Evolutionary conservation across 2,797 vertebrate genomes (phyloP).

Genomic region (Malacoraja senta): DNA sequence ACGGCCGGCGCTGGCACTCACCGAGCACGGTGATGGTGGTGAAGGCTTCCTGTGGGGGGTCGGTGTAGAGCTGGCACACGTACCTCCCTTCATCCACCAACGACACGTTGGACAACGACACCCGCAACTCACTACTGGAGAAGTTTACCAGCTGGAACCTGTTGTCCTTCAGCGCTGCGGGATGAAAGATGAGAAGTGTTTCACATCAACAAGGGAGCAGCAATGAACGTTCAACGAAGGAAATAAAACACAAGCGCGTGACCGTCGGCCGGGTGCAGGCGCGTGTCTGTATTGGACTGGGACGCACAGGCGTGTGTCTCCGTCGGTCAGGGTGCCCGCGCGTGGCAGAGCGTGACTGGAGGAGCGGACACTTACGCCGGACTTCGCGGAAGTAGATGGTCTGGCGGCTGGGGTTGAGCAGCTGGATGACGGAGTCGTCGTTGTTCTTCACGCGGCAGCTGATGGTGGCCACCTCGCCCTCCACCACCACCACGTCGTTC

Average conservation of each 20-base stretch:
- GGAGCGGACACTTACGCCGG: constrained; percentile 72
- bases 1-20: constrained; percentile 49
- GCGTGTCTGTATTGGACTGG: too few relatives aligned
- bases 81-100: constrained; percentile 91
- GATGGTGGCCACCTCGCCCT: constrained; percentile 90
- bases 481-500: constrained; percentile 87
- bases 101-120: constrained; percentile 92
- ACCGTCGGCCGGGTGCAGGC: too few relatives aligned
- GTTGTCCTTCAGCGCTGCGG: constrained; percentile 85
- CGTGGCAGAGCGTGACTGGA: too few relatives aligned
- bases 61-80: constrained; percentile 94
- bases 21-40: constrained; percentile 90
- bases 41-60: constrained; percentile 93
- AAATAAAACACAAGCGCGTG: not conserved
- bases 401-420: constrained; percentile 97
- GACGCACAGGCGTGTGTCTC: too few relatives aligned
- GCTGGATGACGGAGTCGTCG: constrained; percentile 93
- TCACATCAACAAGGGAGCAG: not conserved
- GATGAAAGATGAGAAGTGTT: not conserved
- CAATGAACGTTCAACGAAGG: not conserved
- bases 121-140: constrained; percentile 91
- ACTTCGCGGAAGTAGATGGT: constrained; percentile 96
- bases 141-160: constrained; percentile 98
- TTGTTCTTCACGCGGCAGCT: constrained; percentile 95
- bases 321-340: too few relatives aligned